Conservation (phyloP, 23 tunicate genomes). For the Pegea sp. region DNA sequence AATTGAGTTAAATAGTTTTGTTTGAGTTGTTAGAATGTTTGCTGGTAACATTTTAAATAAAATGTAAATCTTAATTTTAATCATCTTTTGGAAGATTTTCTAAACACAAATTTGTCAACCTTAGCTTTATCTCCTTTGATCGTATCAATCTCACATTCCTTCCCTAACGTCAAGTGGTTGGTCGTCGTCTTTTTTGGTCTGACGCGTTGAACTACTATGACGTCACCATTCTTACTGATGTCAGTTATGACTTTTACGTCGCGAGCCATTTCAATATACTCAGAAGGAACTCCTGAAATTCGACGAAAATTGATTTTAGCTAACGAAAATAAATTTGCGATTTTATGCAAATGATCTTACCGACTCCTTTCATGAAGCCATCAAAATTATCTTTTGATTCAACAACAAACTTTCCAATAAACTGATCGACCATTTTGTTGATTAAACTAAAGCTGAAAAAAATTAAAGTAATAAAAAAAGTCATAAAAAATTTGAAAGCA, state of each 20-base stretch:
- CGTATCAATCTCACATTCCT: conserved; percentile 24
- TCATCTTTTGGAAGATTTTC: not conserved
- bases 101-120: conserved; percentile 7
- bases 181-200: conserved; percentile 37
- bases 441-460: too few relatives aligned
- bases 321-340: too few relatives aligned
- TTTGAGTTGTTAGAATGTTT: too few relatives aligned
- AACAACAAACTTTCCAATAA: conserved; percentile 20
- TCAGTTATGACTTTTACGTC: conserved; percentile 13
- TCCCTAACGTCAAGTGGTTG: conserved; percentile 45
- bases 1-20: too few relatives aligned
- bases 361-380: conserved; percentile 30
- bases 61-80: not conserved
- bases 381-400: conserved; percentile 26
- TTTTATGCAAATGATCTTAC: too few relatives aligned
- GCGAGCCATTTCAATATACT: conserved; percentile 26
- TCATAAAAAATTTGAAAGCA: too few relatives aligned
- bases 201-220: conserved; percentile 17
- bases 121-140: conserved; percentile 50
- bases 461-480: too few relatives aligned
- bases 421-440: conserved; percentile 28
- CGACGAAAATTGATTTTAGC: too few relatives aligned
- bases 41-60: too few relatives aligned
- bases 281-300: conserved; percentile 43
- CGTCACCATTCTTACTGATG: conserved; percentile 34